A percentile compares a stretch with the other conserved stretches of the same genome.
These are phyloP conservation scores for Stenurella melanura DNA, from an alignment of 2,888 invertebrate genomes.

Conservation along the genomic window DNA sequence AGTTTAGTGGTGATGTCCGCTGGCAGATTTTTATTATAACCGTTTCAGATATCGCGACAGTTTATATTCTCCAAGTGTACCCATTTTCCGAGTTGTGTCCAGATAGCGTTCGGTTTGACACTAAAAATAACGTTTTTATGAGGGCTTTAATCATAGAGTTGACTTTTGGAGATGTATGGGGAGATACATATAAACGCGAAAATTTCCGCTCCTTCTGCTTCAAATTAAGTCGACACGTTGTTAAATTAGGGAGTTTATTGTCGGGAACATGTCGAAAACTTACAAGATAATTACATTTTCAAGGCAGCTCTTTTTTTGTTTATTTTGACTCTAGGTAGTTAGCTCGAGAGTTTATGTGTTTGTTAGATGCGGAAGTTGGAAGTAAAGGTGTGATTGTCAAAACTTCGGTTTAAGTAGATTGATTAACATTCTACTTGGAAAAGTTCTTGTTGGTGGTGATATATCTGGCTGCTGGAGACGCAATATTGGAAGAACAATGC, in stretches of 20 bases:
- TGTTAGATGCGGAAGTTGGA: neutral
- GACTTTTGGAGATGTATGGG: neutral
- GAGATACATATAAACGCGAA: neutral
- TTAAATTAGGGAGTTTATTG: neutral
- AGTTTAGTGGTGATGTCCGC: neutral
- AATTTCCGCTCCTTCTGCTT: neutral
- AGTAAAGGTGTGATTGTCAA: neutral
- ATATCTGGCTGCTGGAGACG: neutral
- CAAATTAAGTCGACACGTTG: neutral
- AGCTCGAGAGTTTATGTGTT: neutral
- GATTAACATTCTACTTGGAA: neutral
- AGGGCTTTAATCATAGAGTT: neutral
- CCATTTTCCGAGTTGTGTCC: neutral
- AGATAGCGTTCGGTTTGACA: neutral
- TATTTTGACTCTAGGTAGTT: neutral
- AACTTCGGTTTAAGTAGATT: neutral
- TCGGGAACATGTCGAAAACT: neutral
- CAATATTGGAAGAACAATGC: too few relatives aligned
- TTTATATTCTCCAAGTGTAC: neutral
- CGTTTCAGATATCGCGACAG: conserved; percentile 1
- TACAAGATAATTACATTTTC: neutral
- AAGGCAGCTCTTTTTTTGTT: neutral
- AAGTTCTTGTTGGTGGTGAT: neutral
- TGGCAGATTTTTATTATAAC: conserved; percentile 11
- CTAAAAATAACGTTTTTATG: neutral